Evolutionary conservation across 2,888 invertebrate genomes (phyloP), one percentile per base, ranked within the genome.

Genomic region (Drosophila algonquin): DNA sequence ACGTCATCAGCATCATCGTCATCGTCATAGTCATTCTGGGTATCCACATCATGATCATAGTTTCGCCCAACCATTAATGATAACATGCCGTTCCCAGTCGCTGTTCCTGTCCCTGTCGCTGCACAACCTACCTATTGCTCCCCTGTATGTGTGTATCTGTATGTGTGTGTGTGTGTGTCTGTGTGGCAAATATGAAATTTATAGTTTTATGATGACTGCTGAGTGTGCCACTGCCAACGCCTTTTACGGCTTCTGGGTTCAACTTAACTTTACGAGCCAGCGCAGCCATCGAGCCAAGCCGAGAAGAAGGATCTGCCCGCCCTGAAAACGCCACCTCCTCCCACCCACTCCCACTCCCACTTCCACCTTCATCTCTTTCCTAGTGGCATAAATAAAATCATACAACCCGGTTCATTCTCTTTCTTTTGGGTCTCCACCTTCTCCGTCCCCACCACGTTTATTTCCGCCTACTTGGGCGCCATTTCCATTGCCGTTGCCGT

Each of bases 181-280:
- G 69, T 77, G 73, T 76, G 74, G 81, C 87, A 89, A 90, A 90
- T 89, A 88, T 80, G 87, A 86, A 89, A 89, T 89, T 90, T 89
- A 89, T 89, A 86, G 89, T 89, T 89, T 90, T 90, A 87, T 90
- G 90, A 90, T 90, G 90, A 87, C 89, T 90, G 87, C 78, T 89
- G 88, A 87, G 88, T 86, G 77, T 89, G 81, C 75, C 81, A 79
- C 83, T 81, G 89, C 81, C 81, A 85, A 80, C 87, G 81, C 86
- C 80, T 80, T 85, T 81, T 81, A 81, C 79, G 87, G 84, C 81
- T 75, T 77, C 71, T 72, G 64, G 71, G 76, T 84, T 86, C 79
- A 80, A 79, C 88, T 77, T 79, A 86, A 83, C 84, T 88, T 86
- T 88, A 88, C 84, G 87, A 87, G 76, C 82, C 65, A 53, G 52